Percentiles rank a stretch among this genome's conserved stretches.
These are phyloP conservation scores for Ceramica pisi DNA, from an alignment of 2,888 invertebrate species.

Conservation along the genomic window DNA sequence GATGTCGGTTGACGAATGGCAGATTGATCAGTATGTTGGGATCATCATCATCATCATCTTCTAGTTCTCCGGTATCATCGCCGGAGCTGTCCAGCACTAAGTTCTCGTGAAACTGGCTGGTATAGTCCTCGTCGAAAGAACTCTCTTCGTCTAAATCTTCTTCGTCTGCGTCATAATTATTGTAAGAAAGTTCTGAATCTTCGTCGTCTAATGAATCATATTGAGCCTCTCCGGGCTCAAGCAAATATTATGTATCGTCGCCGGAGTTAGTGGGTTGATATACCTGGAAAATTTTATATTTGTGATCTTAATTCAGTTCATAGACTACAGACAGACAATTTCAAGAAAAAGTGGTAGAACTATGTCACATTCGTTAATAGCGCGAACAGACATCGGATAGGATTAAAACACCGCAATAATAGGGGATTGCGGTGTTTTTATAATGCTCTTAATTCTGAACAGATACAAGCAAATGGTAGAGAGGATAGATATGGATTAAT, in stretches of 20 bases:
- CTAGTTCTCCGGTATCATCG: slow-evolving; percentile 6
- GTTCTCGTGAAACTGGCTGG: slow-evolving; percentile 50
- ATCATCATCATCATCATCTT: slow-evolving; percentile 27
- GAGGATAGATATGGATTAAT: too few relatives aligned
- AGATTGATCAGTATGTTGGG: neutral
- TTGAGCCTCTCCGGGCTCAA: slow-evolving; percentile 65
- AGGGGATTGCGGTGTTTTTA: neutral
- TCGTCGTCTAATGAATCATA: slow-evolving; percentile 29
- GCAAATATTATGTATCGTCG: slow-evolving; percentile 47
- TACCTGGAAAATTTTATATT: slow-evolving; percentile 72
- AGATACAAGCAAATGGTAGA: too few relatives aligned
- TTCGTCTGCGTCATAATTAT: slow-evolving; percentile 49
- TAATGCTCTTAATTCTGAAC: too few relatives aligned
- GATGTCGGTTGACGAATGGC: slow-evolving; percentile 6
- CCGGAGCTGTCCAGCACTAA: slow-evolving; percentile 12
- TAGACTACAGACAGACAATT: neutral
- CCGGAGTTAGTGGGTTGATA: slow-evolving; percentile 70
- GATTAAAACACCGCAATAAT: neutral
- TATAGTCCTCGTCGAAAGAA: slow-evolving; percentile 26
- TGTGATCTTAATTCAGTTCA: neutral
- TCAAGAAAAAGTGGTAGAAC: neutral
- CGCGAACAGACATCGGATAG: neutral
- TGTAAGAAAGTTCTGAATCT: slow-evolving; percentile 17
- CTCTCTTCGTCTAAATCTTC: slow-evolving; percentile 50
- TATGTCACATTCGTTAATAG: neutral